These are phyloP conservation scores for Rafetus swinhoei DNA, from an alignment of 2,113 vertebrate genomes.

Conservation along the genomic window DNA sequence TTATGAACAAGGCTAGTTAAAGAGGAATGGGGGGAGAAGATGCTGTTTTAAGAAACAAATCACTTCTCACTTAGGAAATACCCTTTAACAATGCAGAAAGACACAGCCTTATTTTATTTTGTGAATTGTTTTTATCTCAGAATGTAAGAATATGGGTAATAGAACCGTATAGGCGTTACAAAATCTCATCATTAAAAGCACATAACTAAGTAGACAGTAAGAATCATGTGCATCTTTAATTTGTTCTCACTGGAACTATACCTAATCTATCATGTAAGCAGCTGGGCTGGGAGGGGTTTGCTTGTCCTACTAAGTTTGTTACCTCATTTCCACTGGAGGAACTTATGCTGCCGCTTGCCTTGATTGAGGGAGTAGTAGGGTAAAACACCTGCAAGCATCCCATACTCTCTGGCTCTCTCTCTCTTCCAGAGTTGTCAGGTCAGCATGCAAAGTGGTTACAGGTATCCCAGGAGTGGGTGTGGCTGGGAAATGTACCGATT, in stretches of 20 bases:
- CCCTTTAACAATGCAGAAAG: background rate
- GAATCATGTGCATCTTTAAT: background rate
- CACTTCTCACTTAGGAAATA: background rate
- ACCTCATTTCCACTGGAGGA: fast-evolving
- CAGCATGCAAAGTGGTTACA: background rate
- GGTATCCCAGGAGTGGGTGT: background rate
- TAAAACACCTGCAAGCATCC: background rate
- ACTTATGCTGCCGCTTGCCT: fast-evolving
- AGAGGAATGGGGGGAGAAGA: background rate
- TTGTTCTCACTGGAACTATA: background rate
- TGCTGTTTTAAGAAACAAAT: background rate
- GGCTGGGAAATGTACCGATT: background rate
- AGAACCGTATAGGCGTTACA: background rate
- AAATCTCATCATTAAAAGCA: background rate
- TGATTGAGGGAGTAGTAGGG: background rate
- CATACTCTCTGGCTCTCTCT: background rate
- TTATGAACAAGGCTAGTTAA: background rate
- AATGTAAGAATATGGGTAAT: background rate
- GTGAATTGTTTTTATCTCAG: background rate
- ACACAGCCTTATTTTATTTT: background rate
- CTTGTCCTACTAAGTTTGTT: background rate
- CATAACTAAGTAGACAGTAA: background rate
- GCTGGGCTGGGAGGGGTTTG: background rate
- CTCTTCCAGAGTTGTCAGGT: background rate
- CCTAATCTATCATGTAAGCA: background rate